These are phyloP conservation scores for Heliornis fulica DNA, from an alignment of 2,113 vertebrate species.

Conservation along the genomic window DNA sequence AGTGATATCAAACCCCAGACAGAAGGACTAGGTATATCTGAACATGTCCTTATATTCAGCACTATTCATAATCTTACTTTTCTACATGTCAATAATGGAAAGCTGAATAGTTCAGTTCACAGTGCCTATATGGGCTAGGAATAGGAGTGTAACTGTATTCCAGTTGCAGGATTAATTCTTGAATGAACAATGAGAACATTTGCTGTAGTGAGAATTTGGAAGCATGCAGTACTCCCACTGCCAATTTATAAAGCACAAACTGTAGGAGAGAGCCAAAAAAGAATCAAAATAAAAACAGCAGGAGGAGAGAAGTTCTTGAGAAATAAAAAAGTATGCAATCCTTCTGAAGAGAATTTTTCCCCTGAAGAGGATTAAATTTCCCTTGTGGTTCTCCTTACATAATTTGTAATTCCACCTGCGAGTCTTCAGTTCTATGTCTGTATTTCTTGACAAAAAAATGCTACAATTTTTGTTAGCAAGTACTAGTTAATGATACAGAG, in stretches of 20 bases:
- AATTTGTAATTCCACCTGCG: neutral
- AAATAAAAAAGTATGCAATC: neutral
- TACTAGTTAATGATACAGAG: neutral
- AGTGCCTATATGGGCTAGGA: neutral
- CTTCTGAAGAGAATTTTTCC: neutral
- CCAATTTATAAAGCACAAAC: neutral
- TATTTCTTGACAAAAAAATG: neutral
- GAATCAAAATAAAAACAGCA: conserved; percentile 11
- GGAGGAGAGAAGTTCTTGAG: neutral
- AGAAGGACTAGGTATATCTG: neutral
- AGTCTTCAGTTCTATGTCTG: neutral
- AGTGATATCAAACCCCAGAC: neutral
- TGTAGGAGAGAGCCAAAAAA: neutral
- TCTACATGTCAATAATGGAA: neutral
- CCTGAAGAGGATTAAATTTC: neutral
- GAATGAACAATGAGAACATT: conserved; percentile 28
- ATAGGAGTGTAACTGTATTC: neutral
- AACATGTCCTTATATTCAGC: neutral
- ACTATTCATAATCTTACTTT: neutral
- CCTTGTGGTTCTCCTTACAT: neutral
- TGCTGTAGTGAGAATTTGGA: neutral
- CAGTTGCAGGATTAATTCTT: conserved; percentile 2
- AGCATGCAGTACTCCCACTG: neutral
- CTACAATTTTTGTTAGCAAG: neutral
- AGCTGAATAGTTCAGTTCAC: neutral